Evolutionary conservation across 2,113 vertebrate genomes (phyloP), one percentile per base, ranked within the genome.

Genomic region (Willisornis vidua): DNA sequence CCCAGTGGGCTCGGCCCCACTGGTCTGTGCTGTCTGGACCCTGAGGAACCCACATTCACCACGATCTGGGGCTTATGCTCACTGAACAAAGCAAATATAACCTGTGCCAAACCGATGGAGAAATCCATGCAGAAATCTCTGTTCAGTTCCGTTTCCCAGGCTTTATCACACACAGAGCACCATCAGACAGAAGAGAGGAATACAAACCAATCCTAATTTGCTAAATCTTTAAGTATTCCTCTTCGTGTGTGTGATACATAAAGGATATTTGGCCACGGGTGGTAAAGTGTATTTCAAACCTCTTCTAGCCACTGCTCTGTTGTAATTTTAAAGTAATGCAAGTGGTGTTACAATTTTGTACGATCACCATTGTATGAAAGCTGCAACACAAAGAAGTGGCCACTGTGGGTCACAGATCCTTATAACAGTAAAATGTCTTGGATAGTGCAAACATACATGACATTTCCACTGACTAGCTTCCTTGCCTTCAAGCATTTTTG

Each of bases 21-120:
- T 7, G 31, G 5, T 61, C 54, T 58, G 55, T 77, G 43, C 59
- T 77, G 17, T 16, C 22, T 48, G 26, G 20, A 59, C 14, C 18
- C 2, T 3, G 35, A 14, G 28, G 12, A 79, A 41, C 25, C 20
- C 33, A 18, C 57, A 12, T 0, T 1, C 25, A 26, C 18, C 35
- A 28, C 0, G 7, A 3, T 26, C 28, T 51, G 43, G 20, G n/a
- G 25, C 7, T 87, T 55, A 24, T 8, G 33, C 19, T 61, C 0
- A 1, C 41, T 55, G 24, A 46, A 62, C 19, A 41, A 22, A 77
- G 31, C 31, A 85, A 82, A 54, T 54, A 19, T 1, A 63, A 26
- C 15, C 24, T 46, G 28, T 65, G 66, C 33, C 41, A 66, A 51
- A 33, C 9, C 1, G 0, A 8, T 83, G 59, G 68, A 74, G 23